Base-by-base conservation (phyloP, 1,140 invertebrate species). In the Dinoponera quadriceps region DNA sequence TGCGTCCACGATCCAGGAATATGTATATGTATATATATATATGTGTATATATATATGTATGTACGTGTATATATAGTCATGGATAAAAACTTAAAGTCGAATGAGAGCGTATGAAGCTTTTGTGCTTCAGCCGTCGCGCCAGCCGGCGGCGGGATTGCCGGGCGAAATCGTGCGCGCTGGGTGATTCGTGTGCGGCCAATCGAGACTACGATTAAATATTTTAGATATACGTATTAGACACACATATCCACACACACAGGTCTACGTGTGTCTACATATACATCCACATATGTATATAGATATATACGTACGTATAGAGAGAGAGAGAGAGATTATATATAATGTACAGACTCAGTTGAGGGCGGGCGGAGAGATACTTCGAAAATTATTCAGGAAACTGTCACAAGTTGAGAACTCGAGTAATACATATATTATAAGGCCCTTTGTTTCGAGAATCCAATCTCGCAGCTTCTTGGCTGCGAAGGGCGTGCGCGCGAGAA, bases 351-450 rank as follows among this genome's bases (percentile, higher is more conserved):
- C 65, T 80, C 49, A 69, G 51, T 44, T 9, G 14, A 16, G 48
- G 16, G 29, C 63, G 38, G 38, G 48, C 22, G 66, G 75, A 69
- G 69, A 69, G 75, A 80, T 80, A 80, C 75, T 80, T 80, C 54
- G 75, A 80, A 80, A 80, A 80, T 80, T 80, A 80, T 80, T 80
- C 75, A 80, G 75, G 66, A 57, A 80, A 80, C 75, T 80, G 75
- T 80, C 75, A 80, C 75, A 80, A 71, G 75, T 80, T 80, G 75
- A 80, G 75, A 80, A 80, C 65, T 80, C 75, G 75, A 33, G 65
- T 69, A 71, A 80, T 80, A 80, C 75, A 80, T 80, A 80, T 80
- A 80, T 80, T 80, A 80, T 80, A 80, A 80, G 51, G 51, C 75
- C 75, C 75, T 80, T 80, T 80, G 75, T 80, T 80, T 80, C 75